Conservation (phyloP, 2,888 invertebrate genomes). For the Apodemia hepburni region DNA sequence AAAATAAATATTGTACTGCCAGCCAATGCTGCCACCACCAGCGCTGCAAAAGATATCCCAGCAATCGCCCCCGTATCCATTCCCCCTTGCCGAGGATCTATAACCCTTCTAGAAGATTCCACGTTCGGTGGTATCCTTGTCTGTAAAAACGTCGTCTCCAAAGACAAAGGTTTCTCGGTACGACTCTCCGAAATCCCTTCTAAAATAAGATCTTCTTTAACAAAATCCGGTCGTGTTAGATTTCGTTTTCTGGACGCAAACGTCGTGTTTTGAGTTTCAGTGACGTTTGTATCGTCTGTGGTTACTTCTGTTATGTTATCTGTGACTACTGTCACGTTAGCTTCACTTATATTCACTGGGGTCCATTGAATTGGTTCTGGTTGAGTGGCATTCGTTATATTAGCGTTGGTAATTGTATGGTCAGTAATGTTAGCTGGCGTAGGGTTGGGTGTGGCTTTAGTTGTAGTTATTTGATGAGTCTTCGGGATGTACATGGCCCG, state of each 20-base stretch:
- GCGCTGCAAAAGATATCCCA: constrained; percentile 84
- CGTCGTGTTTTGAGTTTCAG: constrained; percentile 54
- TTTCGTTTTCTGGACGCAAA: constrained; percentile 53
- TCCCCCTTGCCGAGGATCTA: constrained; percentile 52
- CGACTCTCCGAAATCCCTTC: constrained; percentile 58
- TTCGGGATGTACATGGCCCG: constrained; percentile 69
- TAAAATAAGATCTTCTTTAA: constrained; percentile 52
- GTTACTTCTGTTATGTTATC: constrained; percentile 43
- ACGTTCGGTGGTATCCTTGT: constrained; percentile 64
- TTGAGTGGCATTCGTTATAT: constrained; percentile 33
- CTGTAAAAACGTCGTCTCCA: constrained; percentile 66
- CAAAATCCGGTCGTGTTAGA: constrained; percentile 54
- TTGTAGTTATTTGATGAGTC: constrained; percentile 41
- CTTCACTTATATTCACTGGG: constrained; percentile 42
- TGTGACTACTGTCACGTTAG: constrained; percentile 37
- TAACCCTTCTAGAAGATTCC: constrained; percentile 62
- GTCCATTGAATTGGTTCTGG: constrained; percentile 55
- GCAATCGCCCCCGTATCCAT: constrained; percentile 83
- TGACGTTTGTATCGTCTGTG: constrained; percentile 41
- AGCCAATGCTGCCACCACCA: constrained; percentile 82
- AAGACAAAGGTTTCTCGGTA: constrained; percentile 66
- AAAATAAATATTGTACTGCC: constrained; percentile 84
- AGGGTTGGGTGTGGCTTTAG: constrained; percentile 32
- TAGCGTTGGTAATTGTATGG: constrained; percentile 34
- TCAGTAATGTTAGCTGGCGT: constrained; percentile 44